These are phyloP conservation scores for Seriola dumerili DNA, from an alignment of 2,113 vertebrate species.

Conservation along the genomic window DNA sequence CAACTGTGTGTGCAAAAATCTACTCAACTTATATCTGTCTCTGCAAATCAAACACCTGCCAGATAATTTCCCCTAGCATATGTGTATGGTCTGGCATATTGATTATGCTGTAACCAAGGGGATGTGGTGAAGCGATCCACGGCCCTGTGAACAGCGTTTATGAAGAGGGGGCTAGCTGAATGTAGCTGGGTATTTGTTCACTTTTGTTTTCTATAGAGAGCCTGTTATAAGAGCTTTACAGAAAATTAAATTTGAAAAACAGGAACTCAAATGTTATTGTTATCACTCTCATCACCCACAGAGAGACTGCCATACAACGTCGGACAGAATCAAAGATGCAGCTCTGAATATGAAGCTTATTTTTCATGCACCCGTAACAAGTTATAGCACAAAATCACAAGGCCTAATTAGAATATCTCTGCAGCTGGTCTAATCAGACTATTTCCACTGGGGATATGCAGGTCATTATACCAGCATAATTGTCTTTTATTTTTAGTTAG, in stretches of 20 bases:
- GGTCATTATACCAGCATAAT: slow-evolving; percentile 84
- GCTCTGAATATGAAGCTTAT: slow-evolving; percentile 19
- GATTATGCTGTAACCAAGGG: slow-evolving; percentile 66
- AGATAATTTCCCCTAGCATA: slow-evolving; percentile 21
- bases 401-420: slow-evolving; percentile 78
- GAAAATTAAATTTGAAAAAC: not conserved
- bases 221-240: not conserved
- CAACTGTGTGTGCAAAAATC: slow-evolving; percentile 4
- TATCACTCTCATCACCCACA: not conserved
- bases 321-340: not conserved
- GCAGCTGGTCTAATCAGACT: slow-evolving; percentile 80
- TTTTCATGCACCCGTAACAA: slow-evolving; percentile 44
- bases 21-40: not conserved
- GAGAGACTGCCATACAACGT: not conserved
- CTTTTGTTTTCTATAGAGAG: not conserved
- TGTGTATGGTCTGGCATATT: slow-evolving; percentile 30
- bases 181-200: not conserved
- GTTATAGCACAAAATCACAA: slow-evolving; percentile 50
- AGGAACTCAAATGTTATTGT: not conserved
- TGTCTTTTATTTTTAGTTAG: slow-evolving; percentile 88
- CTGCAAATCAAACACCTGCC: slow-evolving; percentile 25
- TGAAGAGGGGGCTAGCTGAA: slow-evolving; percentile 6
- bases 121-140: slow-evolving; percentile 47
- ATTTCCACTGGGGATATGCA: slow-evolving; percentile 77
- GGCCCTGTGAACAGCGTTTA: slow-evolving; percentile 1